These are phyloP conservation scores for Plecturocebus donacophilus DNA, from an alignment of 2,113 vertebrate species.

Conservation along the genomic window DNA sequence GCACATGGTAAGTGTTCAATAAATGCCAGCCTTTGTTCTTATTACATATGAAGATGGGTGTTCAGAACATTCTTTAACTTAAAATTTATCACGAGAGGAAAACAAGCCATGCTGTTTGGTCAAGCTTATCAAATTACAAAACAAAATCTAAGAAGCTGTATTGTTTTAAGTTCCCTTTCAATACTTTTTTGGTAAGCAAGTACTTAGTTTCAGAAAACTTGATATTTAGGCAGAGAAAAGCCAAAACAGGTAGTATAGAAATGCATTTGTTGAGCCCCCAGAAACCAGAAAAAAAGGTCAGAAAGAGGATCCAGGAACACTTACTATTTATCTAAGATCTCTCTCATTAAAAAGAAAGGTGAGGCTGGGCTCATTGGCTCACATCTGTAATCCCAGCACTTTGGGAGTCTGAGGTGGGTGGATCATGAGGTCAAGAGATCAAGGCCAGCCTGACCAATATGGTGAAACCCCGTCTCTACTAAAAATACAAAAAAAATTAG, in stretches of 20 bases:
- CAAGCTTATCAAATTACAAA: constrained; percentile 69
- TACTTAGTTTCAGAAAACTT: neutral
- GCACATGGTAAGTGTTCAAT: neutral
- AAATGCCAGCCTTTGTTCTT: neutral
- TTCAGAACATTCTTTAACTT: constrained; percentile 62
- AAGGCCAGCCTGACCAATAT: no score
- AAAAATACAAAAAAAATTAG: no score
- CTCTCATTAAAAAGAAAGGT: neutral
- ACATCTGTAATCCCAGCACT: no score
- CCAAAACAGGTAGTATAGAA: neutral
- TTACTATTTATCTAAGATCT: neutral
- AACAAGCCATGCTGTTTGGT: constrained; percentile 62
- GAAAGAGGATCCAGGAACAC: neutral
- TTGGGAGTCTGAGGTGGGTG: no score
- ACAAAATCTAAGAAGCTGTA: neutral
- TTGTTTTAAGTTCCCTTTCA: constrained; percentile 32
- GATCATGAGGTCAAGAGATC: no score
- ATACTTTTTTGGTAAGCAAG: neutral
- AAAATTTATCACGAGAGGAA: neutral
- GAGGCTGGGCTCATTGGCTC: no score
- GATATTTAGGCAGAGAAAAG: neutral
- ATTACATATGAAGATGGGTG: neutral
- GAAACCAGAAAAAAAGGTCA: neutral
- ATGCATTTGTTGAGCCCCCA: neutral
- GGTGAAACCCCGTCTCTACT: no score